These are phyloP conservation scores for Leucophenga varia DNA, from an alignment of 1,140 invertebrate genomes.

Conservation along the genomic window DNA sequence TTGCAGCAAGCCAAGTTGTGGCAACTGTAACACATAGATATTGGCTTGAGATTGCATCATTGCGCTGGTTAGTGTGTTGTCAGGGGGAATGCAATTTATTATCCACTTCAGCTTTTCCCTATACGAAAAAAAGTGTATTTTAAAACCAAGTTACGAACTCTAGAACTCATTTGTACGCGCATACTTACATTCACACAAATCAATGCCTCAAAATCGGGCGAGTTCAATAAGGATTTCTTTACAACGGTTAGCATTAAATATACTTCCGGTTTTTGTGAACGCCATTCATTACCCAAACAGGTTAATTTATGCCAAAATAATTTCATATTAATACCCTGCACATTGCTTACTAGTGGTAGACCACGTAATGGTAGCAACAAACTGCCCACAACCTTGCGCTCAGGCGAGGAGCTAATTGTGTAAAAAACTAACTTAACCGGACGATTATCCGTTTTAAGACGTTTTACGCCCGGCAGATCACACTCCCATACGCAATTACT, in stretches of 20 bases:
- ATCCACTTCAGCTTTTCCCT: background rate
- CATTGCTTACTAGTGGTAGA: conserved; percentile 26
- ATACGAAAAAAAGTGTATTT: background rate
- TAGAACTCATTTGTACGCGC: conserved; percentile 2
- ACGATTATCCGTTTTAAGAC: conserved; percentile 45
- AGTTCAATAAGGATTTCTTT: conserved; percentile 36
- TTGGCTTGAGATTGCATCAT: conserved; percentile 50
- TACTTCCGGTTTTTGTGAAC: conserved; percentile 40
- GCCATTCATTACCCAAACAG: conserved; percentile 31
- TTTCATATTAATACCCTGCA: conserved; percentile 26
- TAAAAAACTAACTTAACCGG: conserved; percentile 40
- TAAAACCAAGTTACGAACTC: conserved; percentile 14
- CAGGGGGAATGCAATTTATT: conserved; percentile 13
- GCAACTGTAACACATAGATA: conserved; percentile 43
- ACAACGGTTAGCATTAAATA: conserved; percentile 37
- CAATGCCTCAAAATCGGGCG: conserved; percentile 32
- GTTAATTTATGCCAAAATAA: conserved; percentile 45
- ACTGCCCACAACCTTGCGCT: conserved; percentile 29
- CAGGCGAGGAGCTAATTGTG: conserved; percentile 5
- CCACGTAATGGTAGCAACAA: conserved; percentile 39
- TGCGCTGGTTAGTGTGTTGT: conserved; percentile 32
- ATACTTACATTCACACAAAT: conserved; percentile 14
- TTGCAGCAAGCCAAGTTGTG: conserved; percentile 43
- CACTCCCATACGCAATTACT: conserved; percentile 52
- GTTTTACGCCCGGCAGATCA: conserved; percentile 39